Percentiles rank a stretch among this genome's conserved stretches.
These are phyloP conservation scores for Hestina assimilis DNA, from an alignment of 1,140 invertebrate species.

Conservation along the genomic window DNA sequence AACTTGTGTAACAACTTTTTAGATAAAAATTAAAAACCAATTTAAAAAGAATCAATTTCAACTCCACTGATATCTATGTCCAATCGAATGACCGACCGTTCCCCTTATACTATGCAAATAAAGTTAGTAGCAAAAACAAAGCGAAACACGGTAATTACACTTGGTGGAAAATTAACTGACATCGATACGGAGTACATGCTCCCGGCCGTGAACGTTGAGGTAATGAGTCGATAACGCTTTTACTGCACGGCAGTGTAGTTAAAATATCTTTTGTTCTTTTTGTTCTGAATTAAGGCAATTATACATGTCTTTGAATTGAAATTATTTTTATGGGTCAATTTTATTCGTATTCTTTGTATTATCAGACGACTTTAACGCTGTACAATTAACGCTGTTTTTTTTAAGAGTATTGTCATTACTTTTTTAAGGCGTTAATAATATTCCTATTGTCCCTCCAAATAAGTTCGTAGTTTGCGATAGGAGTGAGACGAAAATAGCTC, in stretches of 20 bases:
- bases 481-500: too few relatives aligned
- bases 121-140: constrained; percentile 76
- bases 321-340: too few relatives aligned
- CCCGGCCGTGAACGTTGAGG: constrained; percentile 40
- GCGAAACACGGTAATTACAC: constrained; percentile 73
- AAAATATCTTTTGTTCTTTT: constrained; percentile 17
- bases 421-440: too few relatives aligned
- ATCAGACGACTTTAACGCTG: too few relatives aligned
- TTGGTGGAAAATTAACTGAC: constrained; percentile 73
- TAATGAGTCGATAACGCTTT: constrained; percentile 67
- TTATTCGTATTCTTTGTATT: too few relatives aligned
- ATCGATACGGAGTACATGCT: constrained; percentile 65
- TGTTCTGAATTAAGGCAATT: constrained; percentile 3
- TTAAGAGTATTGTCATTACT: too few relatives aligned
- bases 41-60: too few relatives aligned
- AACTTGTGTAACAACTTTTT: not conserved
- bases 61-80: constrained; percentile 34
- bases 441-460: too few relatives aligned
- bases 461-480: too few relatives aligned
- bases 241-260: constrained; percentile 49
- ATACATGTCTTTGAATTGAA: too few relatives aligned
- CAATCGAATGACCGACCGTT: constrained; percentile 37
- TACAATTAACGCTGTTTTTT: too few relatives aligned
- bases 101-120: constrained; percentile 68
- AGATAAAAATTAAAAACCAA: not conserved